A percentile compares a stretch with the other conserved stretches of the same genome.
Evolutionary conservation across 2,113 vertebrate species (phyloP).

Genomic region (Nibea coibor): DNA sequence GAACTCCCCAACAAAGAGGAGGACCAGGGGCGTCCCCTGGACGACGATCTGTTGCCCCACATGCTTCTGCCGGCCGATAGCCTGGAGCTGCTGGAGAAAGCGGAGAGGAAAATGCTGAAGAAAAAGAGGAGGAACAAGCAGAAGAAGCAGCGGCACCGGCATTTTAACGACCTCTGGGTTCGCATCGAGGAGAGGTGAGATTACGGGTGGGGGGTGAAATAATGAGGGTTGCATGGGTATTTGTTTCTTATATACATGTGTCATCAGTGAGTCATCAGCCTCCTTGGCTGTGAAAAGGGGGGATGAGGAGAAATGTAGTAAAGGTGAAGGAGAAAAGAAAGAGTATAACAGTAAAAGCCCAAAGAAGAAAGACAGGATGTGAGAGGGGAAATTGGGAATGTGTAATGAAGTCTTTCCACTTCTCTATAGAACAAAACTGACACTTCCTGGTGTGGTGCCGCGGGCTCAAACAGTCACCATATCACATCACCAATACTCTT

Average conservation of each 20-base stretch:
- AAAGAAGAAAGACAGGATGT: constrained; percentile 33
- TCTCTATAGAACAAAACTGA: constrained; percentile 57
- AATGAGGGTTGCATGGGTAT: neutral
- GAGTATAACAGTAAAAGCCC: neutral
- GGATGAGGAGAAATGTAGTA: neutral
- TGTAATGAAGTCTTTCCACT: constrained; percentile 46
- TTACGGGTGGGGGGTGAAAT: neutral
- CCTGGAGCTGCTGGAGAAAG: constrained; percentile 78
- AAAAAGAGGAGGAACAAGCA: constrained; percentile 84
- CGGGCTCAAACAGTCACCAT: constrained; percentile 59
- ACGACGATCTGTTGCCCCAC: constrained; percentile 78
- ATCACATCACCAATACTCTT: constrained; percentile 61
- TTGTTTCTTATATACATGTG: neutral
- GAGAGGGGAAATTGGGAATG: constrained; percentile 49
- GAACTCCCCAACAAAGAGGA: constrained; percentile 74
- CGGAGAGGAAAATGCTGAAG: constrained; percentile 84
- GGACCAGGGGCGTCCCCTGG: constrained; percentile 70
- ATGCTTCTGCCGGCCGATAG: constrained; percentile 79
- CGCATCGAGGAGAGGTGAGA: constrained; percentile 87
- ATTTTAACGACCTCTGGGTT: constrained; percentile 91
- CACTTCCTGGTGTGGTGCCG: constrained; percentile 62
- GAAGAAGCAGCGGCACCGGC: constrained; percentile 83
- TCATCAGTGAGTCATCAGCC: neutral
- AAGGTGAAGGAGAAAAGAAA: constrained; percentile 31
- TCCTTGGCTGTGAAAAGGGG: neutral